Base-by-base conservation (phyloP, 2,113 vertebrate genomes). In the Delphinus delphis region DNA sequence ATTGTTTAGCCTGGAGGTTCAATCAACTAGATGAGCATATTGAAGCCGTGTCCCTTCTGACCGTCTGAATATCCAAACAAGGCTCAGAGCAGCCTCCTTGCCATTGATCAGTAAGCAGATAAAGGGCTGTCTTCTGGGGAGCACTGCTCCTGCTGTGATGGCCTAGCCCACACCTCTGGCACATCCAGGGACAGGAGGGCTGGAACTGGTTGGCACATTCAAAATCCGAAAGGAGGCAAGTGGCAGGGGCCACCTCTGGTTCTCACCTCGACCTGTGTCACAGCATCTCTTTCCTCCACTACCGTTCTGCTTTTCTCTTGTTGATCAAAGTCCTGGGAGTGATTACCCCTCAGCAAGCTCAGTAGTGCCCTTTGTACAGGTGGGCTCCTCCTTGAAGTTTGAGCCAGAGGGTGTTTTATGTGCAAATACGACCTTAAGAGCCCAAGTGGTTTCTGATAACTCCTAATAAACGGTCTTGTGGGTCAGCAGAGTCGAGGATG, bases 181-280 rank as follows among this genome's bases (percentile, higher is more conserved):
- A 81, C 73, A 13, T 4, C 0, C n/a, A 3, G 12, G 8, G 50
- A 36, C 28, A 21, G 11, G 10, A 3, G 1, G 65, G 18, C n/a
- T 36, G 36, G 25, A 47, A 10, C 23, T 18, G 26, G 60, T 2
- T 55, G 55, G 13, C 17, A 18, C 50, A 20, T 53, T 87, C 21
- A 10, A 31, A 82, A 89, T 44, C 44, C 11, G 1, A 12, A 84
- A 93, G 26, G 41, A 93, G 31, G 18, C 58, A 63, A 15, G n/a
- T 12, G 2, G 7, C 73, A 76, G 83, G 80, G 15, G 60, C 15
- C 25, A 1, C 12, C n/a, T 55, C 33, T 53, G 67, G 36, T 50
- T 86, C 47, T 71, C 62, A 50, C 20, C 65, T 65, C 44, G 20
- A 28, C 1, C 13, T 50, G 50, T 7, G 15, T 6, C 9, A 0